phyloP scores from a whole-genome alignment of 2,113 vertebrate genomes.

The Chaetorhynchus papuensis region DNA sequence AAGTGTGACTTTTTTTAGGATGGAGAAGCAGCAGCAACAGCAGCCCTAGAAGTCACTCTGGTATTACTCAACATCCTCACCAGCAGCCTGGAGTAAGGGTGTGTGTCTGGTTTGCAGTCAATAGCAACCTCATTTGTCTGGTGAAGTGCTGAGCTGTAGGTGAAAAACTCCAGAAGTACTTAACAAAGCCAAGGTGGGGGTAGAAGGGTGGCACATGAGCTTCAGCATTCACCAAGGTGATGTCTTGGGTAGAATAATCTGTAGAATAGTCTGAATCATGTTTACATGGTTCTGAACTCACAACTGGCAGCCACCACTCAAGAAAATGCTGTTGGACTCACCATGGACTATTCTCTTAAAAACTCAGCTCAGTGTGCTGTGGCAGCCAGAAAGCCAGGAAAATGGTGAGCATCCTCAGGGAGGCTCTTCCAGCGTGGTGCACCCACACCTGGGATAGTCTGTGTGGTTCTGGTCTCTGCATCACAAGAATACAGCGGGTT shows the following conservation, averaged over 20 bases:
- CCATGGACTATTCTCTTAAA: background rate
- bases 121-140: background rate
- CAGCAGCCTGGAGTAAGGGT: background rate
- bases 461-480: background rate
- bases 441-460: background rate
- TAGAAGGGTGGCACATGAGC: background rate
- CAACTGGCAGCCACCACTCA: background rate
- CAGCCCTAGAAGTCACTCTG: background rate
- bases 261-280: background rate
- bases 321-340: background rate
- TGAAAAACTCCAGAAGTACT: background rate
- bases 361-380: background rate
- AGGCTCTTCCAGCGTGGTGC: background rate
- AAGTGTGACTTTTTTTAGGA: background rate
- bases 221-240: background rate
- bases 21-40: background rate
- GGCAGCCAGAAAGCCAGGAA: background rate
- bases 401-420: background rate
- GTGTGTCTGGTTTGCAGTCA: background rate
- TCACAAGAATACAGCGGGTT: accelerated
- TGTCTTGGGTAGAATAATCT: background rate
- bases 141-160: background rate
- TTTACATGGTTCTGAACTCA: background rate
- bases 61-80: background rate
- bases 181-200: background rate